Base-by-base conservation (phyloP, 2,113 vertebrate species). In the Antennarius striatus region DNA sequence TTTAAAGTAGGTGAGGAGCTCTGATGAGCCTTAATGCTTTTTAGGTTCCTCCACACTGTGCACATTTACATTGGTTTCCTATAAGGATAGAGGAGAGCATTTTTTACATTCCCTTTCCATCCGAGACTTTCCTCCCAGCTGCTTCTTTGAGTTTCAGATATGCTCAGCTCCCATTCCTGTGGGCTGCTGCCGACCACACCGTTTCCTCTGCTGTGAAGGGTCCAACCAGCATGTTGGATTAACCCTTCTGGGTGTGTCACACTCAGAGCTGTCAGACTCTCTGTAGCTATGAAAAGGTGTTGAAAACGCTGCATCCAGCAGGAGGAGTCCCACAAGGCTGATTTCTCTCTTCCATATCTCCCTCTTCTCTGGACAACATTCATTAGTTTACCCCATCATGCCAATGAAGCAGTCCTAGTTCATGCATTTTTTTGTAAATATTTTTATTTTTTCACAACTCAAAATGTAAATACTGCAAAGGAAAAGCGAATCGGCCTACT, bases 381-480 rank as follows among this genome's bases (percentile, higher is more conserved):
- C 32, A 36, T 36, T 36, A 36, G 6, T 36, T 6, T 36, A 60
- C 61, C 65, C 55, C 79, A 70, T 81, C 70, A 57, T 56, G 68
- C 74, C 36, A 9, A 68, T 6, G 36, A 54, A 68, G 65, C 63
- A 28, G 77, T 83, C 75, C 72, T 77, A 82, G 71, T 72, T 88
- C 80, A 65, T 81, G 83, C 77, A 79, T 81, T 85, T 79, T 79
- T 68, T 52, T 91, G 89, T 89, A 86, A 13, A 55, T 77, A 68
- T 73, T 16, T 75, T 79, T 55, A 15, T 55, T 80, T 83, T 86
- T 80, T 75, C 85, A 80, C 86, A 45, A 73, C 73, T 63, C 66
- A 83, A 77, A 75, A 77, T 91, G 86, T 91, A 90, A 87, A 91
- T 88, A 89, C 46, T 55, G 82, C 72, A 80, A 80, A 75, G 59